These are phyloP conservation scores for Teleiodes luculella DNA, from an alignment of 2,888 invertebrate species.

Conservation along the genomic window DNA sequence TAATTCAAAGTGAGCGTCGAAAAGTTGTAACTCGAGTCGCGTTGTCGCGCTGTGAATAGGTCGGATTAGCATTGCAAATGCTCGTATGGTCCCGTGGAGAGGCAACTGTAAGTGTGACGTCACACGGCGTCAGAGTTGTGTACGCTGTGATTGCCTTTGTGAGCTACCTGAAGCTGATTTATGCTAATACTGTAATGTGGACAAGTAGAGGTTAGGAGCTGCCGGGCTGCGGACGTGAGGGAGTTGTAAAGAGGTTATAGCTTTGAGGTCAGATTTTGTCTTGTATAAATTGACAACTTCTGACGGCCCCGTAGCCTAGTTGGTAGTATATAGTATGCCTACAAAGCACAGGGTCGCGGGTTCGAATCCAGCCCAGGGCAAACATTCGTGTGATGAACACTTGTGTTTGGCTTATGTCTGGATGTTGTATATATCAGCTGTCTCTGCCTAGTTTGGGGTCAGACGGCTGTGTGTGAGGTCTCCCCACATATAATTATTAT, in stretches of 20 bases:
- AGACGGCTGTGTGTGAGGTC: too few relatives aligned
- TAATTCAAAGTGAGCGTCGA: slow-evolving; percentile 19
- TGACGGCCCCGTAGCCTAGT: too few relatives aligned
- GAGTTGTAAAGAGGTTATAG: background rate
- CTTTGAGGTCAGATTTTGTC: background rate
- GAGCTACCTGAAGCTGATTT: slow-evolving; percentile 4
- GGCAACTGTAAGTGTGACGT: slow-evolving; percentile 7
- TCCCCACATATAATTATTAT: too few relatives aligned
- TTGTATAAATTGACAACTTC: background rate
- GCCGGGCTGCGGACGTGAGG: background rate
- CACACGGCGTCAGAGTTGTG: background rate
- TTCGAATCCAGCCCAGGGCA: too few relatives aligned
- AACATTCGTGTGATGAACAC: too few relatives aligned
- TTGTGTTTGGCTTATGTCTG: too few relatives aligned
- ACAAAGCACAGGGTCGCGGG: too few relatives aligned
- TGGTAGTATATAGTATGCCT: too few relatives aligned
- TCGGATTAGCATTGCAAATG: slow-evolving; percentile 41
- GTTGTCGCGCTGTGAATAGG: slow-evolving; percentile 21
- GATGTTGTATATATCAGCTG: too few relatives aligned
- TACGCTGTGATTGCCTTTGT: background rate
- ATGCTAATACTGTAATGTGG: slow-evolving; percentile 3
- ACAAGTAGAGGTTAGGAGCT: background rate
- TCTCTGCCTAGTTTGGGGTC: too few relatives aligned
- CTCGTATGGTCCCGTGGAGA: slow-evolving; percentile 7
- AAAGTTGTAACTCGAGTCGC: slow-evolving; percentile 15